Percentiles rank a stretch among this genome's conserved stretches.
Evolutionary conservation across 2,797 vertebrate species (phyloP).

Genomic region (Prionace glauca): DNA sequence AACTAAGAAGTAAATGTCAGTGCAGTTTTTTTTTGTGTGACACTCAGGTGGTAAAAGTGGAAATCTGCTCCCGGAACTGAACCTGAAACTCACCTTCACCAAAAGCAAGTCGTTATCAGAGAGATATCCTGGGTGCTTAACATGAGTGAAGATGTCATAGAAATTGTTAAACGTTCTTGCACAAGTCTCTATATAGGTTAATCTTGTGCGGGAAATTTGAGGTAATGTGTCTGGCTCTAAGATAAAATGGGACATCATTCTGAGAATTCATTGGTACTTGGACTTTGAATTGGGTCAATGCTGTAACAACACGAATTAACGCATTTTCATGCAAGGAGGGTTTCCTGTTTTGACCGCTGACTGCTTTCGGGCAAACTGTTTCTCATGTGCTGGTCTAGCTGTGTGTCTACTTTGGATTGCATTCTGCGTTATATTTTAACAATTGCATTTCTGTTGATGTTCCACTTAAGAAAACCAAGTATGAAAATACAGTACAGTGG

Average conservation of each 20-base stretch:
- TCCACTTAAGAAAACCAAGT: not conserved
- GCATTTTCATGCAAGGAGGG: not conserved
- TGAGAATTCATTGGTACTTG: not conserved
- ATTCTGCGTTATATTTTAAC: no score
- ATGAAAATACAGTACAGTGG: not conserved
- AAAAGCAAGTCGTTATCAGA: not conserved
- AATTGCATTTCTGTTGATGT: not conserved
- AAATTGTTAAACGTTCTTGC: not conserved
- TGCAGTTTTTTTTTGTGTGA: not conserved
- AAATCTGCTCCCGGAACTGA: not conserved
- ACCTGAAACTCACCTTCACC: not conserved
- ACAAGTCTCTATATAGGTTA: not conserved
- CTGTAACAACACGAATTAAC: not conserved
- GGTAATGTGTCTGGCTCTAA: not conserved
- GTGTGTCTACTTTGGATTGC: not conserved
- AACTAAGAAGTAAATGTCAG: not conserved
- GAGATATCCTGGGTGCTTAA: not conserved
- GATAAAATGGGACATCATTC: not conserved
- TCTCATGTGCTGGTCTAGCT: not conserved
- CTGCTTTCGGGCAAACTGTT: not conserved
- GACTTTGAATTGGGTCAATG: not conserved
- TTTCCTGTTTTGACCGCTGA: conserved; percentile 8
- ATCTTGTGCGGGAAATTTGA: not conserved
- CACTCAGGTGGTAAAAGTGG: not conserved
- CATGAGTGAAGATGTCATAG: not conserved